Evolutionary conservation across 53 echinoderm and acorn worm species (phyloP).

Genomic region (Echinarachnius parma): DNA sequence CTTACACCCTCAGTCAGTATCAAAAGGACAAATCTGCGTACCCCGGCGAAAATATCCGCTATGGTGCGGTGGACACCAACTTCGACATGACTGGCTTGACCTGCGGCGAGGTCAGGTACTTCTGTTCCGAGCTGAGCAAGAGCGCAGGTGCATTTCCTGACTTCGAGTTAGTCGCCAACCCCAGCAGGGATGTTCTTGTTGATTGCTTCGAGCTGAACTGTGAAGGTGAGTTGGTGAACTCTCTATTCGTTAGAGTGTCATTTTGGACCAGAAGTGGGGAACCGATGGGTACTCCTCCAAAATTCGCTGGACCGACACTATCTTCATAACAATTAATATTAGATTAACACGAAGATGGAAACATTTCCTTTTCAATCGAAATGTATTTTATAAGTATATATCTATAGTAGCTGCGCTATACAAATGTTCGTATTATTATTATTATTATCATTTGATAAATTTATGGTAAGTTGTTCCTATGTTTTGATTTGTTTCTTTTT

Average conservation of each 20-base stretch:
- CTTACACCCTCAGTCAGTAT: constrained; percentile 46
- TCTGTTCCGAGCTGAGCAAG: constrained; percentile 70
- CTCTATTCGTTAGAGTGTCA: too few species aligned
- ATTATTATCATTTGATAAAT: too few species aligned
- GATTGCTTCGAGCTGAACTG: constrained; percentile 44
- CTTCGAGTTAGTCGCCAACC: constrained; percentile 58
- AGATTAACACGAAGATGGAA: background rate
- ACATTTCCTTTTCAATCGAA: background rate
- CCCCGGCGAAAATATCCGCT: constrained; percentile 61
- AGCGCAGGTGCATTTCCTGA: constrained; percentile 52
- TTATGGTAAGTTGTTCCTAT: too few species aligned
- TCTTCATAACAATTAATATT: too few species aligned
- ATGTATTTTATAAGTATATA: background rate
- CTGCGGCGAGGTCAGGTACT: constrained; percentile 68
- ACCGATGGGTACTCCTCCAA: too few species aligned
- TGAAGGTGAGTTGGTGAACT: constrained; percentile 19
- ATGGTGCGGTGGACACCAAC: constrained; percentile 74
- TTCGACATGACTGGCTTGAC: constrained; percentile 79
- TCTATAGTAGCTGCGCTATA: too few species aligned
- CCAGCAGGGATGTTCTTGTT: constrained; percentile 22
- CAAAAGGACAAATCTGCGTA: constrained; percentile 64
- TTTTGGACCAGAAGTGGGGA: too few species aligned
- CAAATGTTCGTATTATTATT: too few species aligned
- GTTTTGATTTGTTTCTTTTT: too few species aligned
- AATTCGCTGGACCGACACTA: too few species aligned